phyloP scores from a whole-genome alignment of 2,888 invertebrate genomes.

The Lycocerus yunnanus region DNA sequence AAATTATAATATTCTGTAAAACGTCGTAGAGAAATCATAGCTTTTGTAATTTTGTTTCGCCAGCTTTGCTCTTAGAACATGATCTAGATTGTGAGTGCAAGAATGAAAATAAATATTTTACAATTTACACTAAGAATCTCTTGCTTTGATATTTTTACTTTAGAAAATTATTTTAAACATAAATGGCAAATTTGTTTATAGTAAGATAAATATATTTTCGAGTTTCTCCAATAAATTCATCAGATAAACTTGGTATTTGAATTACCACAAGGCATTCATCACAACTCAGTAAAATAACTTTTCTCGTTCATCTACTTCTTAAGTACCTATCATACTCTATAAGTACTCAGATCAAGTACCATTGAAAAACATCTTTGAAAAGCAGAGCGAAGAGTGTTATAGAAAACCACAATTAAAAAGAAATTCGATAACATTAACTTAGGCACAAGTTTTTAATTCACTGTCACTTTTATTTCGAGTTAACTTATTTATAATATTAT shows the following conservation, averaged over 20 bases:
- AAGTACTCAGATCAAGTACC: not conserved
- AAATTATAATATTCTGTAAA: not conserved
- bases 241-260: not conserved
- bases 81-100: no score
- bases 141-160: not conserved
- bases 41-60: not conserved
- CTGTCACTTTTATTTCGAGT: no score
- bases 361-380: not conserved
- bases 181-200: not conserved
- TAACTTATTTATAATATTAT: no score
- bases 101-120: no score
- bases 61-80: not conserved
- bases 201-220: not conserved
- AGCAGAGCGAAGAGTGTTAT: not conserved
- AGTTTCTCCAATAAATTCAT: not conserved
- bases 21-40: no score
- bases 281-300: not conserved
- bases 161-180: not conserved
- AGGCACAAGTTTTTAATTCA: not conserved
- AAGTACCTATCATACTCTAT: not conserved
- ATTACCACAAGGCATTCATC: not conserved
- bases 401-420: not conserved
- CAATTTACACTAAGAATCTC: not conserved
- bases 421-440: not conserved
- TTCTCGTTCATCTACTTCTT: not conserved